These are phyloP conservation scores for Naso thynnoides DNA, from an alignment of 2,797 vertebrate genomes.

Conservation along the genomic window DNA sequence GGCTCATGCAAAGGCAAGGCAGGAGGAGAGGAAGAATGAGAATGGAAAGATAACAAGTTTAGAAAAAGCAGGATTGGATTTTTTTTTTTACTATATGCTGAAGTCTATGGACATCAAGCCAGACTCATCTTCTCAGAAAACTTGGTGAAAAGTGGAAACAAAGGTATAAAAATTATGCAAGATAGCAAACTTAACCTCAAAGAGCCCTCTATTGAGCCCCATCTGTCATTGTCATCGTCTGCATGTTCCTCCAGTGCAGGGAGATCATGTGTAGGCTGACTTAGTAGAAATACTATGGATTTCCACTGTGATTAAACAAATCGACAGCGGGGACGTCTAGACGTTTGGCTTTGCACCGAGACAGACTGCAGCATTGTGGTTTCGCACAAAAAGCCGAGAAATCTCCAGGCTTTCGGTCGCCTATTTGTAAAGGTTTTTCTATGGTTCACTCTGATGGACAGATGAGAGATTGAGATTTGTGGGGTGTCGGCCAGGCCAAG, in stretches of 20 bases:
- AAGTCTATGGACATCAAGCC: neutral
- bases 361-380: conserved; percentile 4
- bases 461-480: conserved; percentile 41
- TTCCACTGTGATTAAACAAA: conserved; percentile 57
- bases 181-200: conserved; percentile 24
- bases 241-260: conserved; percentile 53
- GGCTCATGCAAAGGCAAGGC: neutral
- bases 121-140: conserved; percentile 8
- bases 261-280: conserved; percentile 62
- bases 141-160: conserved; percentile 13
- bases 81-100: conserved; percentile 4
- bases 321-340: conserved; percentile 38
- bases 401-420: neutral
- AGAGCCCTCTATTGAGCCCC: conserved; percentile 31
- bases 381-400: neutral
- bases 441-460: conserved; percentile 31
- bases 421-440: conserved; percentile 10
- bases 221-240: conserved; percentile 58
- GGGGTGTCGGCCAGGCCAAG: conserved; percentile 12
- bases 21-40: neutral
- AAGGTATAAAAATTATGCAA: conserved; percentile 27
- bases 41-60: conserved; percentile 14
- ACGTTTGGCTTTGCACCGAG: conserved; percentile 23
- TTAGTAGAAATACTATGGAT: conserved; percentile 61
- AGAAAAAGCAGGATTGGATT: conserved; percentile 5